Evolutionary conservation across 2,113 vertebrate species (phyloP), one percentile per base, ranked within the genome.

Genomic region (Psilopsiagon aurifrons): DNA sequence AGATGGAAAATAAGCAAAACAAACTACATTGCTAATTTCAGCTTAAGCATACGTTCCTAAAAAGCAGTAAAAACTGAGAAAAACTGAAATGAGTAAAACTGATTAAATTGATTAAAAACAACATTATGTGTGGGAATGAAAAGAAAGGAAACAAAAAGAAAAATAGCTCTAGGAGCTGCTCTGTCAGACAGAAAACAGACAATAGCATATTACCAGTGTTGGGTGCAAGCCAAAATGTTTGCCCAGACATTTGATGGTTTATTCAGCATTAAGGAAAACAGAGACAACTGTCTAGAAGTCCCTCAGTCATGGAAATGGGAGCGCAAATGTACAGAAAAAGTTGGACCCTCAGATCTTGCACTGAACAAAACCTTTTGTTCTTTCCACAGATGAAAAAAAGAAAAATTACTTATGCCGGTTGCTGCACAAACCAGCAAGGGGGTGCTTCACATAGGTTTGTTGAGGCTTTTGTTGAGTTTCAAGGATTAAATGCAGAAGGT

Each of bases 231-330:
- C 95, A 96, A 89, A 90, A 90, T 43, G n/a, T 92, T 96, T 95
- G 89, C 90, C 83, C 90, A 96, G 95, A 95, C 94, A 63, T 80
- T 47, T 55, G 60, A 84, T 94, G 94, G 97, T 97, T 97, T 97
- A 96, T 97, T 95, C 93, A 92, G 90, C 89, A 79, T 88, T 94
- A 95, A 96, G 94, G 54, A 94, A 90, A 96, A 95, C 75, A 97
- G 82, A 95, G 85, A 92, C 76, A 94, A 94, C 91, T 64, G 81
- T 90, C 94, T 97, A 79, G 55, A 93, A 95, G 88, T 75, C 55
- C 75, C 76, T 88, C 62, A 69, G 74, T 68, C 64, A 79, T 44
- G 76, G 86, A 93, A 93, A 92, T 59, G 73, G 74, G 62, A 79
- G 83, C 3, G 4, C 83, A 94, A 88, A 87, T 24, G 86, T 59